These are phyloP conservation scores for Drosophila siamana DNA, from an alignment of 2,888 invertebrate genomes.

Conservation along the genomic window DNA sequence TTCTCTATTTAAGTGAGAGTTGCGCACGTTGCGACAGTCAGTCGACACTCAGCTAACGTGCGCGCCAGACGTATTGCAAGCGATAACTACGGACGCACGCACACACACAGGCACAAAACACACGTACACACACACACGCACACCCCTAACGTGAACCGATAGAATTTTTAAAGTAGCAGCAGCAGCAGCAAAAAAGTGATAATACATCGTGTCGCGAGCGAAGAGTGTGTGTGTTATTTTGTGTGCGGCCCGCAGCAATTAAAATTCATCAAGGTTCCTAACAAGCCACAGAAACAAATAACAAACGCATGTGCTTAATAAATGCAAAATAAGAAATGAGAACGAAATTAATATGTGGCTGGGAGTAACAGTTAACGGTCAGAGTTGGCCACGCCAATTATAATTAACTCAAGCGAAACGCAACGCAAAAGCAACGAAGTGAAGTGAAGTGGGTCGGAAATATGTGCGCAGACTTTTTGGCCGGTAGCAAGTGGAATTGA, in stretches of 20 bases:
- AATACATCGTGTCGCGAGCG: slow-evolving; percentile 36
- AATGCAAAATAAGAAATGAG: slow-evolving; percentile 28
- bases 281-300: too few relatives aligned
- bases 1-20: slow-evolving; percentile 75
- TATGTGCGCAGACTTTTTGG: slow-evolving; percentile 70
- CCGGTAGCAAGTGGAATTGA: slow-evolving; percentile 68
- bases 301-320: too few relatives aligned
- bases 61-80: slow-evolving; percentile 51
- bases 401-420: slow-evolving; percentile 37
- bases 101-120: slow-evolving; percentile 7
- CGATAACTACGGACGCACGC: slow-evolving; percentile 4
- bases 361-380: slow-evolving; percentile 26
- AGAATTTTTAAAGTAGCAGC: slow-evolving; percentile 27
- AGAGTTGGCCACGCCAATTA: slow-evolving; percentile 56
- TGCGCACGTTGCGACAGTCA: slow-evolving; percentile 79
- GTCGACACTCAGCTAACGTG: slow-evolving; percentile 77
- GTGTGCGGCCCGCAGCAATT: slow-evolving; percentile 44
- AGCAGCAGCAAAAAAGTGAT: slow-evolving; percentile 40
- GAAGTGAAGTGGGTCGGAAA: slow-evolving; percentile 49
- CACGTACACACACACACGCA: slow-evolving; percentile 17
- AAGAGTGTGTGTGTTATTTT: slow-evolving; percentile 16
- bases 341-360: slow-evolving; percentile 39
- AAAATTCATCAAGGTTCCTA: too few relatives aligned
- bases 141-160: slow-evolving; percentile 55
- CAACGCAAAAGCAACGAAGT: slow-evolving; percentile 4